Base-by-base conservation (phyloP, 2,113 vertebrate species). In the Leptobrachium leishanense region DNA sequence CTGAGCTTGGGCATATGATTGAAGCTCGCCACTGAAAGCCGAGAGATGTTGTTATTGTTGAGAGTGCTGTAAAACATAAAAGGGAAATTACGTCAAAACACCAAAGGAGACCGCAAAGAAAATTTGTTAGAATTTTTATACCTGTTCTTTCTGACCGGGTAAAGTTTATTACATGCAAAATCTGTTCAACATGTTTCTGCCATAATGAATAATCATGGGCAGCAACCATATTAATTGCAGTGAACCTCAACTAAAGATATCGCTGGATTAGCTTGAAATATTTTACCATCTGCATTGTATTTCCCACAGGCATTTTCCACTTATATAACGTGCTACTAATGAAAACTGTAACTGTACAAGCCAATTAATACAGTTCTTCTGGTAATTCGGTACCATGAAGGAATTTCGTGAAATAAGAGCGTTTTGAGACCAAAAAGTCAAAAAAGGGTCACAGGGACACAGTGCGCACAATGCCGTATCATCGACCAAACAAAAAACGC, bases 1-100 rank as follows among this genome's bases (percentile, higher is more conserved):
- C 97, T 91, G 84, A 99, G 97, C 85, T 99, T 98, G 43, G 97
- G 97, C 98, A 99, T 99, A 85, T 98, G 97, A 91, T 99, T 99
- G 94, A 99, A 99, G 90, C 98, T 99, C 89, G 95, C 97, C 92
- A 99, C 97, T 0, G 98, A 99, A 67, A 99, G 93, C 42, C 96
- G 93, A 77, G 95, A 97, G 85, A 99, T 97, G 91, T 99, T 99
- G 92, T 99, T 99, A 86, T 99, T 99, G 90, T 99, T 99, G 87
- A 99, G 95, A 50, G 98, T 99, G 85, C 98, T 99, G 90, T 3
- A 75, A 88, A 90, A 84, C 31, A 83, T 81, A 76, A 86, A 87
- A 71, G 20, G 20, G 82, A 85, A 65, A 66, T 44, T 15, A 78
- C 74, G 74, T 72, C 20, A 76, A 44, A 68, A 54, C 64, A 68